phyloP scores from a whole-genome alignment of 2,797 vertebrate genomes.

The Molossus alvarezi region DNA sequence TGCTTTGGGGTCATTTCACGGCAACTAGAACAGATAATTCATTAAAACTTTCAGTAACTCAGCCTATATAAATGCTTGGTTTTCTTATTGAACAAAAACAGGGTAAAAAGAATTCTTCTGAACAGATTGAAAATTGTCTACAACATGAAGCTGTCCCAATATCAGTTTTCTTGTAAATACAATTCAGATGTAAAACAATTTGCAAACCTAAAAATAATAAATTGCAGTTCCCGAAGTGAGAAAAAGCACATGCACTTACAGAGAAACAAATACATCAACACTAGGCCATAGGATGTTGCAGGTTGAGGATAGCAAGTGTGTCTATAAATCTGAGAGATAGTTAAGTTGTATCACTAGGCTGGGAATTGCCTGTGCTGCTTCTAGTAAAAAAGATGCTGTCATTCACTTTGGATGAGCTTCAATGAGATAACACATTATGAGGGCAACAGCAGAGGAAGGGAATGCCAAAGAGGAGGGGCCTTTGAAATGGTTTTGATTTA shows the following conservation, averaged over 20 bases:
- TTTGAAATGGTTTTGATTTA: slow-evolving; percentile 89
- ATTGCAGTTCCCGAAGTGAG: slow-evolving; percentile 60
- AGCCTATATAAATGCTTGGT: not conserved
- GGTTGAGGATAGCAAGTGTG: slow-evolving; percentile 77
- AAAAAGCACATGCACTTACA: slow-evolving; percentile 19
- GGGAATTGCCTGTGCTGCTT: slow-evolving; percentile 83
- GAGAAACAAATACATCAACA: slow-evolving; percentile 75
- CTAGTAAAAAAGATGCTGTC: slow-evolving; percentile 88
- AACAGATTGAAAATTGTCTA: not conserved
- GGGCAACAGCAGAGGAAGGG: slow-evolving; percentile 85
- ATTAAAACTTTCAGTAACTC: not conserved
- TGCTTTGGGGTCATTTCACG: not conserved
- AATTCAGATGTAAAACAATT: not conserved
- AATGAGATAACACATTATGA: slow-evolving; percentile 85
- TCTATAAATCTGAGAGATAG: slow-evolving; percentile 86
- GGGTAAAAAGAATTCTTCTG: not conserved
- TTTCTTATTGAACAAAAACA: not conserved
- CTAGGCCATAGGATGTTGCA: slow-evolving; percentile 42
- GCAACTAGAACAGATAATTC: not conserved
- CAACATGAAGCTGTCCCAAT: not conserved
- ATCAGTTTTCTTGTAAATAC: not conserved
- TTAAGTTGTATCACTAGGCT: slow-evolving; percentile 76
- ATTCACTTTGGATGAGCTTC: slow-evolving; percentile 85
- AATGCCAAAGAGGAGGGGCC: slow-evolving; percentile 77
- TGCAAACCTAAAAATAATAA: slow-evolving; percentile 66